Base-by-base conservation (phyloP, 2,888 invertebrate species). In the Mythimna pallens region DNA sequence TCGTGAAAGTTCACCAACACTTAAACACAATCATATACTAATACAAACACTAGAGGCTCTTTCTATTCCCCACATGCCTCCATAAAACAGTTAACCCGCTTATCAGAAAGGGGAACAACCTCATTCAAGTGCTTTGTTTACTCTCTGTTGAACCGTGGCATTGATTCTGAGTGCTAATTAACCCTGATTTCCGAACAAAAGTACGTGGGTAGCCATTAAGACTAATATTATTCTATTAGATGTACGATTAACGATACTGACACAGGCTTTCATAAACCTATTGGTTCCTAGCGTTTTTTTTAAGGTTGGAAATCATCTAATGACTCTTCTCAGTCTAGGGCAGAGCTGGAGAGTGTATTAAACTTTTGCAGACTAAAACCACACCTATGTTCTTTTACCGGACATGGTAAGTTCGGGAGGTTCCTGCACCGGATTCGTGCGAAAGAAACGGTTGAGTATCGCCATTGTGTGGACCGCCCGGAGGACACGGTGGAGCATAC, bases 181-280 rank as follows among this genome's bases (percentile, higher is more conserved):
- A 87, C 87, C 84, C 70, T 86, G 81, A 86, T 87, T 78, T 74
- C n/a, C 30, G 52, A 77, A 72, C 67, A 73, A 75, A 78, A 47
- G 73, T 50, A 58, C 57, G 68, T 74, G 55, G 58, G 50, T 25
- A 54, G 36, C 59, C 59, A 65, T 73, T 64, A 55, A 58, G 40
- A 43, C 22, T 36, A 58, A 61, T 70, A 69, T 72, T 40, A 85
- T 83, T 68, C 66, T 76, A 70, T 72, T 78, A 73, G 52, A n/a
- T 50, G 1, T 47, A 34, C 47, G 59, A 74, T 78, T 66, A 69
- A 64, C 63, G 55, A 55, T 40, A 22, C 14, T 43, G 22, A 22
- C 14, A 61, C 0, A 22, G 22, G 22, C 6, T 12, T n/a, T 36
- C 1, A n/a, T 61, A 14, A 3, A 10, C 7, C 14, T 12, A 59